A percentile compares a stretch with the other conserved stretches of the same genome.
phyloP scores from a whole-genome alignment of 2,888 invertebrate species.

The Trichogramma evanescens region DNA sequence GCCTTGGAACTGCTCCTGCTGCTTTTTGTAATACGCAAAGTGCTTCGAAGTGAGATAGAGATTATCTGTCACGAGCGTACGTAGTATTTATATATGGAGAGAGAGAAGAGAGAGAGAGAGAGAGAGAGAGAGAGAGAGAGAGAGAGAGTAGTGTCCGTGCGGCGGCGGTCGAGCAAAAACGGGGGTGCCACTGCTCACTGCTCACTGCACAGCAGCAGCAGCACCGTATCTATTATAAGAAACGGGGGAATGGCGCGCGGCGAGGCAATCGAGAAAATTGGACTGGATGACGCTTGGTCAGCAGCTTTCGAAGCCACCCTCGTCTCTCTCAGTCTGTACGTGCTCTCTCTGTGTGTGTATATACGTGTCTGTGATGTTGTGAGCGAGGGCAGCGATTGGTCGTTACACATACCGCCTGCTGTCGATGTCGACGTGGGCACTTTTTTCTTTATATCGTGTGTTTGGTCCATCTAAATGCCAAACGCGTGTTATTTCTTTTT shows the following conservation, averaged over 20 bases:
- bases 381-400: too few species aligned
- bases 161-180: conserved; percentile 1
- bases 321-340: conserved; percentile 29
- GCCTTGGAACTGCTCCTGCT: not conserved
- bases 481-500: too few species aligned
- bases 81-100: not conserved
- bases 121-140: too few species aligned
- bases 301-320: conserved; percentile 41
- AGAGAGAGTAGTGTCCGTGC: not conserved
- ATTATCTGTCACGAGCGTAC: conserved; percentile 16
- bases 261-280: conserved; percentile 33
- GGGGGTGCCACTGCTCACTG: conserved; percentile 1
- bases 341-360: too few species aligned
- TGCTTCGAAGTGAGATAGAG: conserved; percentile 6
- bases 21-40: conserved; percentile 25
- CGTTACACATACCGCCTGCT: too few species aligned
- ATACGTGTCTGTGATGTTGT: too few species aligned
- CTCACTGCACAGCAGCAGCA: conserved; percentile 20
- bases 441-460: too few species aligned
- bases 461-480: too few species aligned
- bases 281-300: conserved; percentile 46
- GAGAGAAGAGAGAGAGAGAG: too few species aligned
- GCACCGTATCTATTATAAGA: conserved; percentile 3
- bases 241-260: conserved; percentile 27
- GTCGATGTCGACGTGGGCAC: too few species aligned